Percentiles rank a stretch among this genome's conserved stretches.
These are phyloP conservation scores for Heteromurus nitidus DNA, from an alignment of 2,888 invertebrate genomes.

Conservation along the genomic window DNA sequence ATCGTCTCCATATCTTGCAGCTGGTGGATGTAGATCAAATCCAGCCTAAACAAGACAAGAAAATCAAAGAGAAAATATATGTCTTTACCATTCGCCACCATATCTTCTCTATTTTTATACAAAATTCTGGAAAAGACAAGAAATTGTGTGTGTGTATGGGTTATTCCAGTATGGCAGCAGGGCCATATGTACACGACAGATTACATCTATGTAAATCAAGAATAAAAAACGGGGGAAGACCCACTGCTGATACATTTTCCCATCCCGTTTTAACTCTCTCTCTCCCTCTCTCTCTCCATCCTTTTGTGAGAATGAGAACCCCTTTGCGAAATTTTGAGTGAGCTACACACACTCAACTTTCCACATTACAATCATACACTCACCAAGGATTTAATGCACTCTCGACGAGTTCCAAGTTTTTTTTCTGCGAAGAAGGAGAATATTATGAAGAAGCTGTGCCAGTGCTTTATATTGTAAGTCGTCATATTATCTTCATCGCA, in stretches of 20 bases:
- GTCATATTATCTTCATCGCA: neutral
- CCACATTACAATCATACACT: slow-evolving; percentile 10
- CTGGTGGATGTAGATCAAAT: too few species aligned
- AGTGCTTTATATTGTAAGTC: neutral
- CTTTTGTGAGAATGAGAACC: neutral
- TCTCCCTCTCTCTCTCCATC: slow-evolving; percentile 5
- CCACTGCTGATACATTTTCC: slow-evolving; percentile 33
- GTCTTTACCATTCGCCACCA: neutral
- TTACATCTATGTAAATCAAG: slow-evolving; percentile 39
- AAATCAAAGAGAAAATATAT: neutral
- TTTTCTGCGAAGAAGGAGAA: neutral
- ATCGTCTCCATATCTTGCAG: too few species aligned
- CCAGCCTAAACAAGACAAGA: too few species aligned
- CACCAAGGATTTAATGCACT: slow-evolving; percentile 8
- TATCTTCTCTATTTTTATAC: neutral
- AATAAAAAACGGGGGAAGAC: slow-evolving; percentile 27
- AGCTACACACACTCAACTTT: neutral
- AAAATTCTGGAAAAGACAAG: slow-evolving; percentile 1
- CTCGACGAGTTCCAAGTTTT: neutral
- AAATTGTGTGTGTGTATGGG: too few species aligned
- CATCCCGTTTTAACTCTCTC: neutral
- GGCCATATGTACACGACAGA: slow-evolving; percentile 3
- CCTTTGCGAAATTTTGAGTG: neutral
- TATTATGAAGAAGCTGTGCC: too few species aligned
- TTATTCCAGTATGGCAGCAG: neutral